Evolutionary conservation across 2,113 vertebrate species (phyloP).

Genomic region (Pseudorasbora parva): DNA sequence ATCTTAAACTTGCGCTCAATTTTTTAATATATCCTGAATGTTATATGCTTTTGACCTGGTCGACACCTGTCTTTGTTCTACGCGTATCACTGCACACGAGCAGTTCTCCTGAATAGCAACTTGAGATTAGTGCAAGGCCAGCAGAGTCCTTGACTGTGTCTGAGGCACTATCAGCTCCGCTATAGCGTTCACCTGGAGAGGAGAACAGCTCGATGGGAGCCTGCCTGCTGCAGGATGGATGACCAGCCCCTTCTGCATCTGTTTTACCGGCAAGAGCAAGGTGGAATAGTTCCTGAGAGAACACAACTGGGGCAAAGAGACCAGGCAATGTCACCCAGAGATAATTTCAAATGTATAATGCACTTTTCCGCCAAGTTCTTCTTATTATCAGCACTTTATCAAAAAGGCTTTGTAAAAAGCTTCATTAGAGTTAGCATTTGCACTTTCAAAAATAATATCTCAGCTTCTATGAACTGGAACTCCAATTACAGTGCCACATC

Average conservation of each 20-base stretch:
- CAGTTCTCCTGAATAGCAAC: slow-evolving; percentile 32
- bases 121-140: slow-evolving; percentile 59
- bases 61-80: slow-evolving; percentile 3
- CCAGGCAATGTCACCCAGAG: slow-evolving; percentile 45
- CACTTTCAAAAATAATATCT: not conserved
- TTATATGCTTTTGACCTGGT: not conserved
- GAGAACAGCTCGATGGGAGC: slow-evolving; percentile 38
- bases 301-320: slow-evolving; percentile 38
- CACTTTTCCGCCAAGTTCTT: slow-evolving; percentile 8
- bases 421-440: slow-evolving; percentile 22
- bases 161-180: slow-evolving; percentile 48
- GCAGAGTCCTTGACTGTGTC: slow-evolving; percentile 64
- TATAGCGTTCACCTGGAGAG: slow-evolving; percentile 39
- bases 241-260: slow-evolving; percentile 56
- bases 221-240: slow-evolving; percentile 56
- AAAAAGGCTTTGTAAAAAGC: slow-evolving; percentile 2
- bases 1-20: not conserved
- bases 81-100: slow-evolving; percentile 20
- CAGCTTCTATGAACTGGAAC: slow-evolving; percentile 3
- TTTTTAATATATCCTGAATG: too few species aligned
- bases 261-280: slow-evolving; percentile 57
- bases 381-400: slow-evolving; percentile 35
- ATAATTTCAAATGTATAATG: slow-evolving; percentile 32
- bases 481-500: not conserved
- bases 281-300: slow-evolving; percentile 53